phyloP scores from a whole-genome alignment of 2,888 invertebrate species.

The Oxycera nigricornis region DNA sequence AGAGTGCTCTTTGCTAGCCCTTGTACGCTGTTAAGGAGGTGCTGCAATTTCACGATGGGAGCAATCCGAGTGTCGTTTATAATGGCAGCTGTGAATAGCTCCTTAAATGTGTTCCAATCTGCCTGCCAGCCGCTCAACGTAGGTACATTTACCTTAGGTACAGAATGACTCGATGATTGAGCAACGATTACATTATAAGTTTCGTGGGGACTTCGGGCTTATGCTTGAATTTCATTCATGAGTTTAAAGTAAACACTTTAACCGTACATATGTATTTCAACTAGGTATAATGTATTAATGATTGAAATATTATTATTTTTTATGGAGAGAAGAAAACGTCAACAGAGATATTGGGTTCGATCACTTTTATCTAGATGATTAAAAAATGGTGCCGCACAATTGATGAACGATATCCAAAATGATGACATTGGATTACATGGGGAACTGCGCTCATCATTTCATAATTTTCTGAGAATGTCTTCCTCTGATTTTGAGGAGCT shows the following conservation, averaged over 20 bases:
- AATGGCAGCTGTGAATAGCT: no score
- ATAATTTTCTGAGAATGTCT: not conserved
- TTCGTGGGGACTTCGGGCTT: no score
- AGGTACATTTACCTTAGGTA: no score
- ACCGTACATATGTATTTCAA: not conserved
- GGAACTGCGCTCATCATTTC: not conserved
- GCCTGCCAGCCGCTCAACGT: no score
- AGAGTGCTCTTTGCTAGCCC: no score
- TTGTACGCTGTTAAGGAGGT: no score
- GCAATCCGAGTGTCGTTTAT: no score
- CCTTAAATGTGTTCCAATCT: no score
- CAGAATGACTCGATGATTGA: no score
- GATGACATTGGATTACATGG: not conserved
- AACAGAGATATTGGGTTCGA: not conserved
- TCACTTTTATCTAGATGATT: not conserved
- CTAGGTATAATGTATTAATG: not conserved
- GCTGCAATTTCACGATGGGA: no score
- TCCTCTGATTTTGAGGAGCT: not conserved
- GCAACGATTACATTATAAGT: no score
- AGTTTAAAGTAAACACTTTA: not conserved
- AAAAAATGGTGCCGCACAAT: not conserved
- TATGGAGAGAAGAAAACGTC: not conserved
- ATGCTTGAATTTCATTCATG: no score
- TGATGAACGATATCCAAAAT: slow-evolving; percentile 1
- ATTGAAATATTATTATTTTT: not conserved